Evolutionary conservation across 2,888 invertebrate genomes (phyloP), one percentile per base, ranked within the genome.

Genomic region (Hoplodrina ambigua): DNA sequence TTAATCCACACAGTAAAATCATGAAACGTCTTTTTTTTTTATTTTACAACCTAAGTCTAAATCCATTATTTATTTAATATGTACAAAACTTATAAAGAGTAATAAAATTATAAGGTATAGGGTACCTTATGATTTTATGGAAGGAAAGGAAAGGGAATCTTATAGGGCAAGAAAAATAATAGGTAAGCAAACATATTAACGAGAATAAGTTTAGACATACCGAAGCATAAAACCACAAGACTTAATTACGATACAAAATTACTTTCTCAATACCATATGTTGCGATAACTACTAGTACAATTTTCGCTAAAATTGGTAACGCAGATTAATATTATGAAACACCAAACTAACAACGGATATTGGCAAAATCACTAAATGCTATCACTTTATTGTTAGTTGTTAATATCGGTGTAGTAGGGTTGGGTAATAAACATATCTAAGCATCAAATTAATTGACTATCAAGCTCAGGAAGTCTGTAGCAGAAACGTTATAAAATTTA

Each of bases 401-500:
- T 55, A 73, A 79, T 53, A 57, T 25, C 55, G 53, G 37, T 30
- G 11, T n/a, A 46, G 50, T 37, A 58, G 46, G 60, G 30, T 49
- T 57, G 17, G 10, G 20, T 50, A 64, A 72, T 62, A 59, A 71
- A 79, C 33, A 54, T 53, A 66, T 69, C 49, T 50, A 19, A 50
- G 58, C 37, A 53, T 46, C 20, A 13, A 54, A 78, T 61, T 65
- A 76, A 71, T 68, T 62, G 61, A 56, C 59, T 66, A 75, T 71
- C 58, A 64, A 72, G 11, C 37, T 65, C 30, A 56, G 60, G 53
- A 50, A 68, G 10, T 15, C 20, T 10, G 33, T n/a, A 66, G 56
- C 15, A 62, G 56, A 50, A 65, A 71, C 37, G 49, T 52, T 72
- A 54, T 70, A 82, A 82, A 78, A 76, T 78, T 66, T 69, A 56